Conservation (phyloP, 2,797 vertebrate genomes). For the Sparidentex hasta region DNA sequence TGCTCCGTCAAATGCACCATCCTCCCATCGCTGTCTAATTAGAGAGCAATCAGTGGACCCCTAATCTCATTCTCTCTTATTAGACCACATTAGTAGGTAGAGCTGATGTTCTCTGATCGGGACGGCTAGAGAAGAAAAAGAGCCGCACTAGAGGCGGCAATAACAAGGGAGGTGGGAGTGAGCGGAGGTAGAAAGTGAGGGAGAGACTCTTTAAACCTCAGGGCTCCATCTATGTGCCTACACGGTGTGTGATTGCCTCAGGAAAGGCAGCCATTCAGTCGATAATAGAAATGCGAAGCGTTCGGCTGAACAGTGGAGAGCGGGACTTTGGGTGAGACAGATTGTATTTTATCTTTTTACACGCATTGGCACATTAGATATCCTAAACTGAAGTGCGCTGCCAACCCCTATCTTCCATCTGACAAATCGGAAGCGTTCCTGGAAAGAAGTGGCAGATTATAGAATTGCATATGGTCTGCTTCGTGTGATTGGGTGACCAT, state of each 20-base stretch:
- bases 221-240: background rate
- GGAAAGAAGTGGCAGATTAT: background rate
- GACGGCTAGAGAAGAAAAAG: background rate
- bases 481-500: background rate
- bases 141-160: background rate
- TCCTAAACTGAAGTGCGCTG: background rate
- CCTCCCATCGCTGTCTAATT: constrained; percentile 16
- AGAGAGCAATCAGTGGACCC: constrained; percentile 12
- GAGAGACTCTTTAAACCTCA: background rate
- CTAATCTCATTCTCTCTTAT: constrained; percentile 15
- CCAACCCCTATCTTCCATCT: background rate
- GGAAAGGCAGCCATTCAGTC: constrained; percentile 18
- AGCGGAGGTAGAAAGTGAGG: background rate
- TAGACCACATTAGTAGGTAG: background rate
- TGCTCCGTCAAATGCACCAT: constrained; percentile 6
- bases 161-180: background rate
- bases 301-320: constrained; percentile 9
- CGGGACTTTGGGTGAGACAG: background rate
- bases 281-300: constrained; percentile 38
- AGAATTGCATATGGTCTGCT: background rate
- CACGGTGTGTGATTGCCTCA: constrained; percentile 15
- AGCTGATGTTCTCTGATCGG: background rate
- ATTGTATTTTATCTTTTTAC: constrained; percentile 6
- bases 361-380: background rate
- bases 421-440: background rate